These are phyloP conservation scores for Drosophila biarmipes DNA, from an alignment of 1,140 invertebrate species.

Conservation along the genomic window DNA sequence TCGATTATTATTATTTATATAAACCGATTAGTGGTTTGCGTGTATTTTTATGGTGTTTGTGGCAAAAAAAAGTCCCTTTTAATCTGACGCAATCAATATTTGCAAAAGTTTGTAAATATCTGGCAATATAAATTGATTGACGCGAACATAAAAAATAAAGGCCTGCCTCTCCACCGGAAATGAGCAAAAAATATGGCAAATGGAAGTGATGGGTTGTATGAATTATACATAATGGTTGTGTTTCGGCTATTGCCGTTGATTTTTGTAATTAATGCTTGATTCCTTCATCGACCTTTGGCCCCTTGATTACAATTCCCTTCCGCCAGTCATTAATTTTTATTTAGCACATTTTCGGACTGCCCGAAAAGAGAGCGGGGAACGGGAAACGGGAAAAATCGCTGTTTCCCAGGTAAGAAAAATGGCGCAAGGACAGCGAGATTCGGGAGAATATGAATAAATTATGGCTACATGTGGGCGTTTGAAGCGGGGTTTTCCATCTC, in stretches of 20 bases:
- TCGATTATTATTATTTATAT: slow-evolving; percentile 55
- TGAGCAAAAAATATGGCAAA: slow-evolving; percentile 33
- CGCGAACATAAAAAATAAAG: slow-evolving; percentile 36
- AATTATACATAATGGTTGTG: slow-evolving; percentile 22
- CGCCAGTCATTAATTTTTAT: slow-evolving; percentile 80
- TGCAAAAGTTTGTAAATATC: slow-evolving; percentile 40
- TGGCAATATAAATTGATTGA: slow-evolving; percentile 66
- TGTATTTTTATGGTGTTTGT: slow-evolving; percentile 19
- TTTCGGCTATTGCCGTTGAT: slow-evolving; percentile 32
- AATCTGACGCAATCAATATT: slow-evolving; percentile 34
- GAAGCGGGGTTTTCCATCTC: not conserved
- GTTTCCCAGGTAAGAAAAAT: slow-evolving; percentile 60
- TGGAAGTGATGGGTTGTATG: slow-evolving; percentile 34
- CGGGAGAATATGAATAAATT: slow-evolving; percentile 73
- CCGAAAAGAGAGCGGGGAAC: slow-evolving; percentile 3
- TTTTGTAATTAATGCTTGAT: slow-evolving; percentile 47
- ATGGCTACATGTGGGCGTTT: slow-evolving; percentile 46
- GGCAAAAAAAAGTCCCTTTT: slow-evolving; percentile 10
- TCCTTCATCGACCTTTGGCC: slow-evolving; percentile 55
- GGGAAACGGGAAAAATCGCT: slow-evolving; percentile 20
- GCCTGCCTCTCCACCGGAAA: slow-evolving; percentile 48
- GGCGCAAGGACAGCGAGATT: slow-evolving; percentile 41
- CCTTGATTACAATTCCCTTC: slow-evolving; percentile 78
- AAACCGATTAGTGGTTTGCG: slow-evolving; percentile 36
- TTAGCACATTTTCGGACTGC: slow-evolving; percentile 66